A percentile compares a stretch with the other conserved stretches of the same genome.
These are phyloP conservation scores for Tangara arthus DNA, from an alignment of 2,797 vertebrate genomes.

Conservation along the genomic window DNA sequence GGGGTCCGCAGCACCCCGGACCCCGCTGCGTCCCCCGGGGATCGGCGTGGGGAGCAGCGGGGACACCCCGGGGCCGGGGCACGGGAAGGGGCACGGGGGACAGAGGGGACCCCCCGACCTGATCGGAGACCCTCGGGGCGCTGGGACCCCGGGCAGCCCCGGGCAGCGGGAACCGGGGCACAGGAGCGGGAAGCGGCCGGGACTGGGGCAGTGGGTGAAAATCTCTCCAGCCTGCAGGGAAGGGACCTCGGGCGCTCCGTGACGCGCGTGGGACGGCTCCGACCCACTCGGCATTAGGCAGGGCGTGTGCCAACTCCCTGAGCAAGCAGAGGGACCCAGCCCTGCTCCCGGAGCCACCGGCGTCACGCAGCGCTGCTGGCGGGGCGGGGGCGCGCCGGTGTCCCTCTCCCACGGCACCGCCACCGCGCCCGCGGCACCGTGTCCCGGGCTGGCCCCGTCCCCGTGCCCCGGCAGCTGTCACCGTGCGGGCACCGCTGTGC, in stretches of 20 bases:
- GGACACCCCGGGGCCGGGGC: background rate
- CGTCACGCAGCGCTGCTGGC: background rate
- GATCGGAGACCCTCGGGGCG: background rate
- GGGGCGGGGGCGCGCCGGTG: background rate
- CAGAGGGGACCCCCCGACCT: rapidly evolving
- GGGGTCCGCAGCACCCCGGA: background rate
- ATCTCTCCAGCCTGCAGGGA: background rate
- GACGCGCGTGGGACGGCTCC: background rate
- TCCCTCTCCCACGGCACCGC: background rate
- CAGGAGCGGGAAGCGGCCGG: background rate
- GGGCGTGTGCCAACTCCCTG: slow-evolving; percentile 12
- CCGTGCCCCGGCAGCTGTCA: rapidly evolving
- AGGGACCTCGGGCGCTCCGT: background rate
- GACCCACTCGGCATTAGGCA: background rate
- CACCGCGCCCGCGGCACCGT: rapidly evolving
- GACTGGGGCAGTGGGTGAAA: background rate
- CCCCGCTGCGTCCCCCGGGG: rapidly evolving
- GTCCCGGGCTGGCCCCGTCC: background rate
- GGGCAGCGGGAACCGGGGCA: rapidly evolving
- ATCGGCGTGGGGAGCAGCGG: background rate
- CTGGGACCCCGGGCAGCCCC: background rate
- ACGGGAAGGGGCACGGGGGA: background rate
- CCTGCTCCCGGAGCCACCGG: slow-evolving; percentile 14
- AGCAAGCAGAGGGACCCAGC: slow-evolving; percentile 40
- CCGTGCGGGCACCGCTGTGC: rapidly evolving